Conservation (phyloP, 2,113 vertebrate species). For the Holacanthus passer region DNA sequence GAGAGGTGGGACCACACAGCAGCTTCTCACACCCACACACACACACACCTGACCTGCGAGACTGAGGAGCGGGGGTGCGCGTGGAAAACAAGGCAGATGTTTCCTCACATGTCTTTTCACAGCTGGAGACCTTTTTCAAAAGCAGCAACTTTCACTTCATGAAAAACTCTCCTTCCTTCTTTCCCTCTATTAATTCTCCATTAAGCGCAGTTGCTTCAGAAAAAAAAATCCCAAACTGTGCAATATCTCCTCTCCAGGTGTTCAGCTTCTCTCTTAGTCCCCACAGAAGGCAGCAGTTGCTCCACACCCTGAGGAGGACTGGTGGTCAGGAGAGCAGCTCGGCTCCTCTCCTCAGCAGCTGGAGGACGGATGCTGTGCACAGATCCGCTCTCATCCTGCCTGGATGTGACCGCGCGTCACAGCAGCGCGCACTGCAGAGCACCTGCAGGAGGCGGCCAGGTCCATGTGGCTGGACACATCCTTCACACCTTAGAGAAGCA, state of each 20-base stretch:
- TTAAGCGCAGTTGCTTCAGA: neutral
- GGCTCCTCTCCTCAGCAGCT: neutral
- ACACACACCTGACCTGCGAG: neutral
- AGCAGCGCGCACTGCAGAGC: slow-evolving; percentile 7
- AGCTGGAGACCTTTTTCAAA: slow-evolving; percentile 2
- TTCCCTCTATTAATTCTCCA: neutral
- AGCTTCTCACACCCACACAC: slow-evolving; percentile 38
- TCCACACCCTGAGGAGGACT: too few relatives aligned
- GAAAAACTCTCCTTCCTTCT: neutral
- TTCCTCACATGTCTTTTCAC: slow-evolving; percentile 24
- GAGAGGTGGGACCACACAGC: slow-evolving; percentile 24
- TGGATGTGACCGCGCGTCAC: slow-evolving; percentile 57
- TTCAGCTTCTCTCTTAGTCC: neutral
- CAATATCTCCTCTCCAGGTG: neutral
- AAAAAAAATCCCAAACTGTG: slow-evolving; percentile 12
- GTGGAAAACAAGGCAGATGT: neutral
- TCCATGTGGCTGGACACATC: too few relatives aligned
- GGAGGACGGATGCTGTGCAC: neutral
- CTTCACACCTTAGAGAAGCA: neutral
- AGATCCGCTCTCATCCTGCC: slow-evolving; percentile 47
- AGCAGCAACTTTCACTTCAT: neutral
- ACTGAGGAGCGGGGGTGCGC: neutral
- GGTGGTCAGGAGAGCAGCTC: neutral
- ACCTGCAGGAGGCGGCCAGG: slow-evolving; percentile 7
- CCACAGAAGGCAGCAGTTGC: too few relatives aligned